A percentile compares a stretch with the other conserved stretches of the same genome.
These are phyloP conservation scores for Ceyx melanurus DNA, from an alignment of 2,113 vertebrate genomes.

Conservation along the genomic window DNA sequence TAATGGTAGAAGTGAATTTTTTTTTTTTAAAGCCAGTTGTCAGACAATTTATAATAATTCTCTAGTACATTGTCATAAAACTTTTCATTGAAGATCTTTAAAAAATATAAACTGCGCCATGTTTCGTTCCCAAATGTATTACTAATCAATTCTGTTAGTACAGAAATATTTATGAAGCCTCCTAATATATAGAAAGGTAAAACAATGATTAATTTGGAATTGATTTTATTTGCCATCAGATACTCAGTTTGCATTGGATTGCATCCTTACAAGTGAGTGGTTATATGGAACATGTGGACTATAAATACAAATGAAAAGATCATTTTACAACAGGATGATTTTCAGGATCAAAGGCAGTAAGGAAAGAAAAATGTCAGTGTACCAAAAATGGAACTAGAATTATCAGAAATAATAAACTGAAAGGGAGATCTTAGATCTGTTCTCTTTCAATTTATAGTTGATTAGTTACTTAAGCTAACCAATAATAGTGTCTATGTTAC, in stretches of 20 bases:
- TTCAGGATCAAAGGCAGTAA: not conserved
- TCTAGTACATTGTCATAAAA: not conserved
- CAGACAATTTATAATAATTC: not conserved
- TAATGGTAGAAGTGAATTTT: not conserved
- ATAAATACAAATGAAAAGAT: not conserved
- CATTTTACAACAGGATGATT: not conserved
- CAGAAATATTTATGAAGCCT: not conserved
- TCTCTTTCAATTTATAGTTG: not conserved
- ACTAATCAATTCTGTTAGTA: not conserved
- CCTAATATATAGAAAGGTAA: not conserved
- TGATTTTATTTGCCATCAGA: not conserved
- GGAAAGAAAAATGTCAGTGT: not conserved
- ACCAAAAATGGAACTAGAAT: not conserved
- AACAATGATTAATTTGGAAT: not conserved
- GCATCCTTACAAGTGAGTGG: accelerated
- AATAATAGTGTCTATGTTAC: not conserved
- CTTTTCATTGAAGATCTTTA: not conserved
- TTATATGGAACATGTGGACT: not conserved
- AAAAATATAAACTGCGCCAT: not conserved
- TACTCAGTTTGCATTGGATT: not conserved
- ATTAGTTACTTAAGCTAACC: not conserved
- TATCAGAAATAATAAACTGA: not conserved
- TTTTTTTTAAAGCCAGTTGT: not conserved
- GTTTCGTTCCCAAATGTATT: not conserved
- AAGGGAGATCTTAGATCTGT: not conserved